Base-by-base conservation (phyloP, 1,140 invertebrate genomes). In the Ceratina australensis region DNA sequence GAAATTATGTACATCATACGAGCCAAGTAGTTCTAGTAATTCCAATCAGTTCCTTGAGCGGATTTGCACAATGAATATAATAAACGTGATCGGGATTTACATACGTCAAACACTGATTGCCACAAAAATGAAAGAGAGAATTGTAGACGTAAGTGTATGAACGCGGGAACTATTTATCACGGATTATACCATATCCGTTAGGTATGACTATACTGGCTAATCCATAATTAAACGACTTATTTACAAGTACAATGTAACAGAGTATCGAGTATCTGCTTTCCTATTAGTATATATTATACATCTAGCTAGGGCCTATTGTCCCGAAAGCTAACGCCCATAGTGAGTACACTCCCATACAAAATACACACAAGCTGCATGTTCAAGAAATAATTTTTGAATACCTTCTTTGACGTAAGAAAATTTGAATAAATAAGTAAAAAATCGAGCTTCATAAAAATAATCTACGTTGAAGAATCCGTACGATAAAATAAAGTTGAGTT, bases 181-280 rank as follows among this genome's bases (percentile, higher is more conserved):
- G 18, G 18, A 61, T 61, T 72, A 60, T 61, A 3, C 16, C 24
- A 26, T 42, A 42, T 42, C 33, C 33, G 8, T 42, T 42, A 42
- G 5, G 33, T 42, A 42, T 42, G 33, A 42, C 10, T 42, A 7
- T 42, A 10, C 33, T 42, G 16, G 33, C 15, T 72, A 61, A 72
- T 61, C 69, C n/a, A 47, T 26, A 28, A 22, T 52, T 13, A 50
- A 61, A 61, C 18, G 47, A 72, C 50, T 24, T 50, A 4, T 50
- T 61, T 24, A 16, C 22, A 47, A 33, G 20, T 60, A 60, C 16
- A 24, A 60, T 24, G 18, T 52, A 67, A 67, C 15, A 52, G 49
- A 67, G 12, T n/a, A n/a, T 42, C 33, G 33, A 42, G 10, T 42
- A 42, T 42, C 33, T 42, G 5, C 33, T 42, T 42, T 10, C 24